Conservation (phyloP, 2,113 vertebrate genomes). For the Boulengeromyrus knoepffleri region DNA sequence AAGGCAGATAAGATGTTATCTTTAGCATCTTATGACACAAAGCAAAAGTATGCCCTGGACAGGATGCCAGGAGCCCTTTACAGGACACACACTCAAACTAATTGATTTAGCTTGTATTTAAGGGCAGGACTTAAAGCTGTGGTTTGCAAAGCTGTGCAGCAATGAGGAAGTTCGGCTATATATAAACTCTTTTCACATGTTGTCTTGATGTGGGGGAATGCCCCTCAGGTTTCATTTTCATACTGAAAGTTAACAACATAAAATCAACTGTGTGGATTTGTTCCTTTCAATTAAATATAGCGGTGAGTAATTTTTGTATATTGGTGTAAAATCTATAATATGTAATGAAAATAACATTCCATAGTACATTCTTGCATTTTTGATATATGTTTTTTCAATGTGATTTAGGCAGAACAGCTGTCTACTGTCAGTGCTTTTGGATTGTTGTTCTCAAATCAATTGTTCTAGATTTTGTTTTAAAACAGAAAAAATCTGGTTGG, state of each 20-base stretch:
- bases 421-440: not conserved
- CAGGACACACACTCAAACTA: not conserved
- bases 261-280: not conserved
- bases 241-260: not conserved
- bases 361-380: not conserved
- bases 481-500: not conserved
- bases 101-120: not conserved
- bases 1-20: not conserved
- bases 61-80: not conserved
- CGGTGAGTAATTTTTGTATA: not conserved
- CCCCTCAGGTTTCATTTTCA: not conserved
- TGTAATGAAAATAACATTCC: not conserved
- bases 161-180: conserved; percentile 55
- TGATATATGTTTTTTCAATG: not conserved
- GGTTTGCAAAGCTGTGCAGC: conserved; percentile 11
- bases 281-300: not conserved
- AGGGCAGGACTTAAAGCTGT: not conserved
- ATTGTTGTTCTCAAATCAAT: not conserved
- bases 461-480: not conserved
- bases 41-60: not conserved
- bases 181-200: conserved; percentile 39
- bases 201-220: not conserved
- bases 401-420: not conserved
- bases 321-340: not conserved
- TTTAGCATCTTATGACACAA: not conserved